These are phyloP conservation scores for Xestia sexstrigata DNA, from an alignment of 2,888 invertebrate genomes.

Conservation along the genomic window DNA sequence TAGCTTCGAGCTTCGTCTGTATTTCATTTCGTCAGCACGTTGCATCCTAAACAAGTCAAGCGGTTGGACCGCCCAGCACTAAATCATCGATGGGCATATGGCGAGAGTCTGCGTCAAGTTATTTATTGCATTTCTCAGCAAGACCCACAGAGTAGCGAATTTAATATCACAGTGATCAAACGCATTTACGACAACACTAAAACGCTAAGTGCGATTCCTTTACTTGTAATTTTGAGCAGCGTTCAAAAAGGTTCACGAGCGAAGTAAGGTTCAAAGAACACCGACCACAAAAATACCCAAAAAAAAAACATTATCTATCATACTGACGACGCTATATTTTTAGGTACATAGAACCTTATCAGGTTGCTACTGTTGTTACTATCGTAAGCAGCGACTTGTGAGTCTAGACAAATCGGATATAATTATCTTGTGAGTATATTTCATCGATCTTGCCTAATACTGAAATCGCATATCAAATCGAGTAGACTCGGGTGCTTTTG, in stretches of 20 bases:
- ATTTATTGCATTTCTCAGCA: constrained; percentile 82
- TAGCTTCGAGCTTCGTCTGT: constrained; percentile 22
- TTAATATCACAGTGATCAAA: constrained; percentile 78
- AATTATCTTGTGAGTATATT: constrained; percentile 14
- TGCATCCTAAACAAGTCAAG: constrained; percentile 61
- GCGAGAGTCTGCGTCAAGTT: constrained; percentile 70
- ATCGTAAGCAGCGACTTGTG: constrained; percentile 9
- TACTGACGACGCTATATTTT: constrained; percentile 41
- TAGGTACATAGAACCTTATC: constrained; percentile 20
- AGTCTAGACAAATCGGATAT: constrained; percentile 21
- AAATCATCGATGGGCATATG: constrained; percentile 78
- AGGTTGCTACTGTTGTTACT: too few relatives aligned
- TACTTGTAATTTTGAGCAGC: constrained; percentile 55
- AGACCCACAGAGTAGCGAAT: constrained; percentile 71
- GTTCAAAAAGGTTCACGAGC: constrained; percentile 25
- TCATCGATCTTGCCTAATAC: constrained; percentile 7
- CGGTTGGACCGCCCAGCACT: constrained; percentile 71
- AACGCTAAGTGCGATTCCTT: constrained; percentile 73
- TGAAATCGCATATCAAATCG: not conserved
- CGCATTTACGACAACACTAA: constrained; percentile 79
- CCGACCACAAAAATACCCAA: constrained; percentile 1
- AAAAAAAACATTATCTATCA: not conserved
- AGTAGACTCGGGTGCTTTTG: not conserved
- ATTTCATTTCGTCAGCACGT: constrained; percentile 52
- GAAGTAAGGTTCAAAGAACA: constrained; percentile 41